A percentile compares a stretch with the other conserved stretches of the same genome.
Conservation (phyloP, 1,140 invertebrate genomes). For the Aradophagus sp. region DNA sequence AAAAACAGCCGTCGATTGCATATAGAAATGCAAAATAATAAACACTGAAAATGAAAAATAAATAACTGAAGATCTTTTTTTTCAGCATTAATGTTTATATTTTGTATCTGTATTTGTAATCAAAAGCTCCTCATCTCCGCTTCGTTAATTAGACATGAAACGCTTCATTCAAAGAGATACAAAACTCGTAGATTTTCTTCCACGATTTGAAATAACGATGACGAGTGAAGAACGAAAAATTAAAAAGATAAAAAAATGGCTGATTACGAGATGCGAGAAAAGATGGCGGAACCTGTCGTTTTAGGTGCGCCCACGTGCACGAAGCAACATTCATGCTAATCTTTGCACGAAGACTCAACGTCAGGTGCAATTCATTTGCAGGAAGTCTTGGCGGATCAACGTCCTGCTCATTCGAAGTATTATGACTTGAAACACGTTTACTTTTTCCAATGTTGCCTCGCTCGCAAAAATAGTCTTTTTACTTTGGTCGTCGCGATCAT, state of each 20-base stretch:
- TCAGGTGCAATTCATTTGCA: conserved; percentile 53
- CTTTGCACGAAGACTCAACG: conserved; percentile 51
- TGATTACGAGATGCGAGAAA: conserved; percentile 40
- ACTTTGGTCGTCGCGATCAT: too few species aligned
- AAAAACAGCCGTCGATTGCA: too few species aligned
- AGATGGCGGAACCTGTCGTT: conserved; percentile 42
- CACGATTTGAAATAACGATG: too few species aligned
- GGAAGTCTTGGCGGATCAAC: conserved; percentile 54
- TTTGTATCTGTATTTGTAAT: too few species aligned
- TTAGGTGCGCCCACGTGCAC: conserved; percentile 50
- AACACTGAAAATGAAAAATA: too few species aligned
- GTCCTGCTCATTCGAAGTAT: conserved; percentile 45
- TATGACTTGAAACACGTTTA: conserved; percentile 34
- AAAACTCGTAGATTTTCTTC: too few species aligned
- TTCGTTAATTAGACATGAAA: too few species aligned
- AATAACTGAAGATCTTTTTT: too few species aligned
- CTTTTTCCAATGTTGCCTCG: conserved; percentile 22
- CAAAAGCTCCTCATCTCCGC: too few species aligned
- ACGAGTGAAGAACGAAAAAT: conserved; percentile 26
- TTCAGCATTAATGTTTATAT: too few species aligned
- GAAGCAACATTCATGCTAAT: conserved; percentile 43
- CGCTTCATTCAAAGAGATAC: too few species aligned
- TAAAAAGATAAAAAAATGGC: conserved; percentile 12
- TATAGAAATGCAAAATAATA: too few species aligned
- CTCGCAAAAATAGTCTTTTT: conserved; percentile 32